These are phyloP conservation scores for Oscarella lobularis DNA, from an alignment of 37 sponge, comb jelly and placozoan species.

Conservation along the genomic window DNA sequence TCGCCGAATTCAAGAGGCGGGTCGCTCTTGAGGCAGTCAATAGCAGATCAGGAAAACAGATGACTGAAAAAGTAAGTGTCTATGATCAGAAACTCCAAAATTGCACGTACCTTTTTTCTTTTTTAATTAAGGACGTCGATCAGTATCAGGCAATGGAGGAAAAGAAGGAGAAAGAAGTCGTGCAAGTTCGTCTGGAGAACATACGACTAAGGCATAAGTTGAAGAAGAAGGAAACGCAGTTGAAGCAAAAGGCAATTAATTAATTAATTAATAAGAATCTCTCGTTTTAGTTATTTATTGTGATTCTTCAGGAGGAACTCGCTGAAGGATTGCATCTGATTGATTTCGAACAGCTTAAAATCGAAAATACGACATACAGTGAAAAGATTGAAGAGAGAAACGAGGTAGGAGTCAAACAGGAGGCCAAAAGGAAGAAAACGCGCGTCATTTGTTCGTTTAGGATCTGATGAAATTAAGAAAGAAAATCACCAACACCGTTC, in stretches of 20 bases:
- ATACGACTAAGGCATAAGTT: constrained; percentile 77
- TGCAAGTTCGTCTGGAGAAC: constrained; percentile 67
- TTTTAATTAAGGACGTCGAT: constrained; percentile 50
- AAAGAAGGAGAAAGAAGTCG: constrained; percentile 72
- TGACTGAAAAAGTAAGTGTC: constrained; percentile 26
- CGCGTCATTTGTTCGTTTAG: background rate
- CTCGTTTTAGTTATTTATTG: no score
- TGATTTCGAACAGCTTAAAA: constrained; percentile 98
- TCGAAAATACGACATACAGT: constrained; percentile 88
- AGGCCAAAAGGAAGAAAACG: background rate
- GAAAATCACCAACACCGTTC: constrained; percentile 89
- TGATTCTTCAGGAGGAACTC: constrained; percentile 56
- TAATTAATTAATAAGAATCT: background rate
- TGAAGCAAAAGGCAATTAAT: constrained; percentile 59
- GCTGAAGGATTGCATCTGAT: constrained; percentile 96
- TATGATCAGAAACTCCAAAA: background rate
- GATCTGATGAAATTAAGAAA: constrained; percentile 67
- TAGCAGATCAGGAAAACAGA: constrained; percentile 55
- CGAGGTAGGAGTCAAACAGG: constrained; percentile 31
- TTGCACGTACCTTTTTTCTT: constrained; percentile 1
- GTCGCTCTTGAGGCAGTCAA: constrained; percentile 24
- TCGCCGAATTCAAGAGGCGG: background rate
- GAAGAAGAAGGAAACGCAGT: constrained; percentile 51
- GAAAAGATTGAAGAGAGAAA: constrained; percentile 98
- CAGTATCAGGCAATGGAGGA: constrained; percentile 33